A percentile compares a stretch with the other conserved stretches of the same genome.
phyloP scores from a whole-genome alignment of 2,113 vertebrate genomes.

The Nipponia nippon region DNA sequence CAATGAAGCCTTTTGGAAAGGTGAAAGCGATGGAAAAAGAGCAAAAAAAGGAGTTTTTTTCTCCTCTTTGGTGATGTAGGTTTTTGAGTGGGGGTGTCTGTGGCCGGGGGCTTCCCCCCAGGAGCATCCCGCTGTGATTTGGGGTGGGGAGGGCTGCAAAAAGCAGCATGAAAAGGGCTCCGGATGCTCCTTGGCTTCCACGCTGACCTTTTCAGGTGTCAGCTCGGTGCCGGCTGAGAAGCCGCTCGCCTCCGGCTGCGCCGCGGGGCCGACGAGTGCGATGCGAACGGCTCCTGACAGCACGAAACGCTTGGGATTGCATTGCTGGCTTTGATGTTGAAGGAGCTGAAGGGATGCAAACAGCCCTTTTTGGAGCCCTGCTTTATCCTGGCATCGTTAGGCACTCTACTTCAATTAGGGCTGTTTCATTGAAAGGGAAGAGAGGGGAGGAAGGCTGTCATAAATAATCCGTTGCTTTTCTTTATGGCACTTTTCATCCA shows the following conservation, averaged over 20 bases:
- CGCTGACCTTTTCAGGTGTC: background rate
- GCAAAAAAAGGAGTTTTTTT: rapidly evolving
- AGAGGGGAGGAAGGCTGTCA: background rate
- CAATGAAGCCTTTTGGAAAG: background rate
- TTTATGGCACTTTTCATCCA: background rate
- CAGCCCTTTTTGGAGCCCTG: background rate
- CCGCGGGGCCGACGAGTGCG: background rate
- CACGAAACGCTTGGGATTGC: background rate
- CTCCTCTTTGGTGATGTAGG: background rate
- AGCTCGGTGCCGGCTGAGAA: background rate
- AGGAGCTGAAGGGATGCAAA: background rate
- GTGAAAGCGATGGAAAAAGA: background rate
- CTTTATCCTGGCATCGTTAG: background rate
- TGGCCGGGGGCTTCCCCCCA: rapidly evolving
- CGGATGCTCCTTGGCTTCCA: background rate
- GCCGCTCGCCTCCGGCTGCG: background rate
- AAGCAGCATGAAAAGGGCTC: background rate
- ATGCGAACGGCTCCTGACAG: background rate
- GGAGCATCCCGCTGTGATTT: background rate
- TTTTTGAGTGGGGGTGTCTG: background rate
- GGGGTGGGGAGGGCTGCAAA: background rate
- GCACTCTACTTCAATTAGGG: background rate
- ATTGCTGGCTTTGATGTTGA: background rate
- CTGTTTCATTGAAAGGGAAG: background rate
- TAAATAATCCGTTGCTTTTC: background rate